These are phyloP conservation scores for Zeugodacus cucurbitae DNA, from an alignment of 1,140 invertebrate species.

Conservation along the genomic window DNA sequence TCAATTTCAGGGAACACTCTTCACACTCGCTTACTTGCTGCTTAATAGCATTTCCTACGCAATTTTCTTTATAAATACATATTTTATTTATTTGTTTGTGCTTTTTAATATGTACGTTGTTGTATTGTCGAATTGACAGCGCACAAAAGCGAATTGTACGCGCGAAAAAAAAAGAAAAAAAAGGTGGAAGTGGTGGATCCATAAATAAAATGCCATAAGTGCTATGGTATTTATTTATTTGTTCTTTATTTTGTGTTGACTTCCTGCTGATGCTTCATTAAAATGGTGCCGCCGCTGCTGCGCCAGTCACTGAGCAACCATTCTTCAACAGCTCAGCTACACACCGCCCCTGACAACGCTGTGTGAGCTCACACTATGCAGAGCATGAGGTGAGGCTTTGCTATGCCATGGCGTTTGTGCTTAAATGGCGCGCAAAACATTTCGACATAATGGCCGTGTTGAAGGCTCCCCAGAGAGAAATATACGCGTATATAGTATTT, in stretches of 20 bases:
- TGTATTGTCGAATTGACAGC: no score
- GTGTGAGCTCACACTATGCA: not conserved
- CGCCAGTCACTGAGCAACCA: not conserved
- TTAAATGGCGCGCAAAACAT: slow-evolving; percentile 33
- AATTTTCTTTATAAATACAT: no score
- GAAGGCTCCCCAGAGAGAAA: slow-evolving; percentile 20
- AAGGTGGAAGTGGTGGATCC: no score
- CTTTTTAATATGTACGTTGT: no score
- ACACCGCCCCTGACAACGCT: not conserved
- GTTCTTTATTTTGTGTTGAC: not conserved
- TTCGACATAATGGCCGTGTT: not conserved
- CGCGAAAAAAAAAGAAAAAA: no score
- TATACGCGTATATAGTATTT: no score
- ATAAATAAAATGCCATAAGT: not conserved
- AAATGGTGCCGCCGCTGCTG: not conserved
- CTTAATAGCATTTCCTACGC: no score
- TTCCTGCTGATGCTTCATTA: not conserved
- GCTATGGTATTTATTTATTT: not conserved
- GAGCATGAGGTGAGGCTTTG: not conserved
- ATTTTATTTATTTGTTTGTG: no score
- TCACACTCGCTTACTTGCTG: no score
- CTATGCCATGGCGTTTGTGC: not conserved
- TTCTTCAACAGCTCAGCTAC: not conserved
- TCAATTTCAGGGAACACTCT: no score
- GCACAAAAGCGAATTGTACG: no score